Evolutionary conservation across 2,888 invertebrate genomes (phyloP).

Genomic region (Oscheius sp.): DNA sequence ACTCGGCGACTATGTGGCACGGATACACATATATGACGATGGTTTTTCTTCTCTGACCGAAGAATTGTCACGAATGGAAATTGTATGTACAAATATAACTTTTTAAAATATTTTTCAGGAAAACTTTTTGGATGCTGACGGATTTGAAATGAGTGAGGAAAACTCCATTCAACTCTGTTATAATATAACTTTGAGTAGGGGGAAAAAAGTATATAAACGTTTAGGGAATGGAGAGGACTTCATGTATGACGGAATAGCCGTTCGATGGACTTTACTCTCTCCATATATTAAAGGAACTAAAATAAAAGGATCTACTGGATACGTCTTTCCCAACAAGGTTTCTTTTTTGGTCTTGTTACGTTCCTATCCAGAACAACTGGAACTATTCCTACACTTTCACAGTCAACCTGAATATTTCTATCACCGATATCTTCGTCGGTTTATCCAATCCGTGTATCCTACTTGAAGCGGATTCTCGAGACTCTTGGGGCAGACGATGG

Average conservation of each 20-base stretch:
- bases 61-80: constrained; percentile 10
- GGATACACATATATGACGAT: constrained; percentile 16
- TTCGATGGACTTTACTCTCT: neutral
- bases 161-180: neutral
- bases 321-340: neutral
- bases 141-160: constrained; percentile 16
- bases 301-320: neutral
- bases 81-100: neutral
- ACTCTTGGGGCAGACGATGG: constrained; percentile 29
- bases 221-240: neutral
- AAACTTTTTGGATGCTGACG: constrained; percentile 1
- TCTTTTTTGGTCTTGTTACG: neutral
- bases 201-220: neutral
- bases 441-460: constrained; percentile 17
- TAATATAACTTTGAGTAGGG: constrained; percentile 16
- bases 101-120: neutral
- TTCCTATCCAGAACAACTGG: constrained; percentile 1
- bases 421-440: neutral
- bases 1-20: constrained; percentile 16
- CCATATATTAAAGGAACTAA: neutral
- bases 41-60: constrained; percentile 16
- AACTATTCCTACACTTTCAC: constrained; percentile 11
- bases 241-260: neutral
- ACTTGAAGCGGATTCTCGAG: constrained; percentile 19
- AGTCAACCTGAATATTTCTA: neutral